Evolutionary conservation across 2,888 invertebrate genomes (phyloP).

Genomic region (Sarcophaga rosellei): DNA sequence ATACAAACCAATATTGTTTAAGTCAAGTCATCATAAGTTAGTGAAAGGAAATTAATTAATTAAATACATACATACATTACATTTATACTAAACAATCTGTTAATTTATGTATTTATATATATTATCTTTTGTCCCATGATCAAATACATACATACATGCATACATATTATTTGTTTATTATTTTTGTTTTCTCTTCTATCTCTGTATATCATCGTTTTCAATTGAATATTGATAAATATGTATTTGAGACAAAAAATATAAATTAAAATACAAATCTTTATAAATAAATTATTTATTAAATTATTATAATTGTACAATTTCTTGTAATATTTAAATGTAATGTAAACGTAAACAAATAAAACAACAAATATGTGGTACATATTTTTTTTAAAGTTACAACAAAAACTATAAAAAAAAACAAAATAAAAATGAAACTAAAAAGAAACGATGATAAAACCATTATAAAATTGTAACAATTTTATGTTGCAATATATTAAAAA

Average conservation of each 20-base stretch:
- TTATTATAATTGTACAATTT: slow-evolving; percentile 47
- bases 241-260: slow-evolving; percentile 3
- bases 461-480: slow-evolving; percentile 67
- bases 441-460: slow-evolving; percentile 24
- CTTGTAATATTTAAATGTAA: slow-evolving; percentile 56
- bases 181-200: neutral
- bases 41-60: slow-evolving; percentile 24
- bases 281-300: neutral
- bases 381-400: slow-evolving; percentile 43
- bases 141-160: slow-evolving; percentile 19
- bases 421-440: slow-evolving; percentile 33
- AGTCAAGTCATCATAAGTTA: slow-evolving; percentile 21
- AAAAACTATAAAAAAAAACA: slow-evolving; percentile 19
- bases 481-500: slow-evolving; percentile 67
- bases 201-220: neutral
- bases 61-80: neutral
- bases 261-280: neutral
- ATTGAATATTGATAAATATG: neutral
- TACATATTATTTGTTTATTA: slow-evolving; percentile 23
- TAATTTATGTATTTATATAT: slow-evolving; percentile 24
- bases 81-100: neutral
- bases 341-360: slow-evolving; percentile 43
- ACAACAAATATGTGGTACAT: slow-evolving; percentile 49
- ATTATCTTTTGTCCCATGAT: slow-evolving; percentile 6
- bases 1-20: slow-evolving; percentile 30